Evolutionary conservation across 2,888 invertebrate genomes (phyloP).

Genomic region (Acrobasis suavella): DNA sequence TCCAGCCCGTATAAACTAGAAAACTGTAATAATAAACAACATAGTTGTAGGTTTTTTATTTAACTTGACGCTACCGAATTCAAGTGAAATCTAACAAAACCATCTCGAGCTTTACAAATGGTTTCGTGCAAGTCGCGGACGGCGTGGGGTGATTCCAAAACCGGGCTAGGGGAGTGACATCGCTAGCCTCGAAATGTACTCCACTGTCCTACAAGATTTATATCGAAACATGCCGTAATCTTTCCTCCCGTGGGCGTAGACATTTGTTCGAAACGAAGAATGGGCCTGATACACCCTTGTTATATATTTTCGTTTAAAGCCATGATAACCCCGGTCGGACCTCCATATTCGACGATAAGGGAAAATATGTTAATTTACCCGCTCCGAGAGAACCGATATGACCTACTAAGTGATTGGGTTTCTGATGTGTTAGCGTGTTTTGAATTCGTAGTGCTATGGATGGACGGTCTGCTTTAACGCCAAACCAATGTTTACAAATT

Average conservation of each 20-base stretch:
- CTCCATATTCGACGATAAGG: conserved; percentile 75
- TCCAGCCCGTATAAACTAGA: background rate
- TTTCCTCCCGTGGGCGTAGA: conserved; percentile 72
- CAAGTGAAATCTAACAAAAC: conserved; percentile 21
- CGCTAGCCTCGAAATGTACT: conserved; percentile 68
- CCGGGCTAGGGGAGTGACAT: conserved; percentile 55
- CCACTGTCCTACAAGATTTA: conserved; percentile 76
- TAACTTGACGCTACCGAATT: background rate
- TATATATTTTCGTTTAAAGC: conserved; percentile 71
- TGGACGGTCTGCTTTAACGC: conserved; percentile 51
- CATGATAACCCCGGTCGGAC: conserved; percentile 71
- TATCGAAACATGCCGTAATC: conserved; percentile 74
- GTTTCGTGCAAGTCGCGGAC: conserved; percentile 41
- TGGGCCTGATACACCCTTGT: conserved; percentile 55
- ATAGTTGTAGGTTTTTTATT: background rate
- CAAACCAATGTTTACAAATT: conserved; percentile 77
- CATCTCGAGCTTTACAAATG: conserved; percentile 39
- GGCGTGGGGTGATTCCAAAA: conserved; percentile 49
- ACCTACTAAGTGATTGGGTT: conserved; percentile 81
- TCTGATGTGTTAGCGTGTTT: conserved; percentile 68
- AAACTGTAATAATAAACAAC: background rate
- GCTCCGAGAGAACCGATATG: conserved; percentile 70
- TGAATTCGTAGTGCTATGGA: conserved; percentile 63
- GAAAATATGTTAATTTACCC: conserved; percentile 79
- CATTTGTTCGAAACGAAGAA: conserved; percentile 67